These are phyloP conservation scores for Battus philenor DNA, from an alignment of 1,140 invertebrate species.

Conservation along the genomic window DNA sequence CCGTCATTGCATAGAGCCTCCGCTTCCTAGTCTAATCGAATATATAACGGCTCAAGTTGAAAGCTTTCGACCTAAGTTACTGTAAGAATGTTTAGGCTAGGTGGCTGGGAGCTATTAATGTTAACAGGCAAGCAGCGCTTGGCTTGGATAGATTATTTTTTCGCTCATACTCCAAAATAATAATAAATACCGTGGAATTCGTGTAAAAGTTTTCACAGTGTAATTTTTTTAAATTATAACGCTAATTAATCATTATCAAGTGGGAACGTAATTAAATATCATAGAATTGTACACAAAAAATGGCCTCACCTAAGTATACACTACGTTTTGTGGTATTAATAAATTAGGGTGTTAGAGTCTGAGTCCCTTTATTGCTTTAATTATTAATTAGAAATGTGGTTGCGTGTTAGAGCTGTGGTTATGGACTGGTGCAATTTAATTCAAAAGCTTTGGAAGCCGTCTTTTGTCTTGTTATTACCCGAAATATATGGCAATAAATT, in stretches of 20 bases:
- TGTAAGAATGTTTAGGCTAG: too few relatives aligned
- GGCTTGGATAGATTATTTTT: too few relatives aligned
- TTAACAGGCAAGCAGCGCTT: too few relatives aligned
- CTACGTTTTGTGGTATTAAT: conserved; percentile 20
- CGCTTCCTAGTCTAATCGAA: too few relatives aligned
- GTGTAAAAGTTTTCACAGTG: background rate
- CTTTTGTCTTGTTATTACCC: conserved; percentile 14
- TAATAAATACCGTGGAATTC: background rate
- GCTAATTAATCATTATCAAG: too few relatives aligned
- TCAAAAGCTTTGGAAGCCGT: conserved; percentile 13
- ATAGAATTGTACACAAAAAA: too few relatives aligned
- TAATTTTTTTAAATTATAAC: too few relatives aligned
- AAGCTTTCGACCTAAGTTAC: too few relatives aligned
- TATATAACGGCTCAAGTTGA: too few relatives aligned
- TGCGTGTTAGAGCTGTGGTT: conserved; percentile 23
- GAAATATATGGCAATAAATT: conserved; percentile 7
- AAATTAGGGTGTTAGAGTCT: conserved; percentile 19
- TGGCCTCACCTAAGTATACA: background rate
- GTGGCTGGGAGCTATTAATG: too few relatives aligned
- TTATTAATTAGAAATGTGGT: conserved; percentile 24
- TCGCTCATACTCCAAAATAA: background rate
- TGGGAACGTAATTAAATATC: too few relatives aligned
- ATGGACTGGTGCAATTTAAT: conserved; percentile 22
- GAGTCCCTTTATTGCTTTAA: conserved; percentile 23
- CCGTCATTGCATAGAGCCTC: too few relatives aligned